phyloP scores from a whole-genome alignment of 2,113 vertebrate genomes.

The Pachycephala philippinensis region DNA sequence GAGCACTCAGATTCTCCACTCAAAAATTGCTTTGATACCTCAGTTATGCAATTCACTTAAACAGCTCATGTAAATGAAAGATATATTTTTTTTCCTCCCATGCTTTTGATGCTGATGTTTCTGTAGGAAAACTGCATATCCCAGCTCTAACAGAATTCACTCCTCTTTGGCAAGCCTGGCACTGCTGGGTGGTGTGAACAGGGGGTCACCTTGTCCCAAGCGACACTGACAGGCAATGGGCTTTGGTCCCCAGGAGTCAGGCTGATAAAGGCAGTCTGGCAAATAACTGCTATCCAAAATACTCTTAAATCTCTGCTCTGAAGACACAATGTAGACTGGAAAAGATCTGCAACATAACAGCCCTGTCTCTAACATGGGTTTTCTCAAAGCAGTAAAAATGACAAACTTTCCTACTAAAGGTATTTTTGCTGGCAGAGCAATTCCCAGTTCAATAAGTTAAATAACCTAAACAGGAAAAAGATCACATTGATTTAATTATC shows the following conservation, averaged over 20 bases:
- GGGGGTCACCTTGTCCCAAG: background rate
- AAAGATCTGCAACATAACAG: background rate
- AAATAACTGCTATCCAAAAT: background rate
- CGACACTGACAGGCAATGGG: background rate
- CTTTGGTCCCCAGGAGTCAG: background rate
- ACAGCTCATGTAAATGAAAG: background rate
- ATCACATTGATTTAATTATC: background rate
- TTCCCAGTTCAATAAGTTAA: background rate
- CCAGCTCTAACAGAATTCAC: background rate
- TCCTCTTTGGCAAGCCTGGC: accelerated
- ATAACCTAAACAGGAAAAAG: background rate
- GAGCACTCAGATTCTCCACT: background rate
- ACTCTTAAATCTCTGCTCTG: background rate
- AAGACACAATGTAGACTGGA: background rate
- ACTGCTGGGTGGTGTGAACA: background rate
- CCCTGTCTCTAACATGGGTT: background rate
- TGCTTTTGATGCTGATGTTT: background rate
- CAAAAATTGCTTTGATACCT: slow-evolving; percentile 11
- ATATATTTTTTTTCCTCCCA: background rate
- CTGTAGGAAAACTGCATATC: background rate
- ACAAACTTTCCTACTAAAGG: background rate
- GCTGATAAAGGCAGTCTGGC: background rate
- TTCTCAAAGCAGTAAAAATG: background rate
- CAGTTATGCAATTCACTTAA: background rate
- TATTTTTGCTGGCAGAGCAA: background rate